Base-by-base conservation (phyloP, 2,888 invertebrate genomes). In the Hydroisotoma schaefferi region DNA sequence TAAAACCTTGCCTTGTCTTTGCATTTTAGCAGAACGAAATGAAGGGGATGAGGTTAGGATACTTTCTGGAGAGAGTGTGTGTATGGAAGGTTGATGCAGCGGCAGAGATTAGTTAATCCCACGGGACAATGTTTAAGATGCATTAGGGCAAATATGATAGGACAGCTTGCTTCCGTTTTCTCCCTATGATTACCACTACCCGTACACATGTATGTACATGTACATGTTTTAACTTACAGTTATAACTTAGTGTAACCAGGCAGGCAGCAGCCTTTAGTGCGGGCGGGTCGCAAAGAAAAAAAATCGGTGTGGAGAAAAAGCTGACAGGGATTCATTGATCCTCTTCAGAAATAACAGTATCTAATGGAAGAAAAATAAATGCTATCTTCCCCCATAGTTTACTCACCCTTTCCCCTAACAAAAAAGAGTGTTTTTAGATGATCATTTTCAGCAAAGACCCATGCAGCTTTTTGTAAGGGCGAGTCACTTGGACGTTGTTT, bases 61-160 rank as follows among this genome's bases (percentile, higher is more conserved):
- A n/a, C n/a, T n/a, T n/a, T n/a, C n/a, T n/a, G n/a, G n/a, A n/a
- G n/a, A n/a, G n/a, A n/a, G n/a, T n/a, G n/a, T n/a, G n/a, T n/a
- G n/a, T n/a, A n/a, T n/a, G n/a, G 33, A 33, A 8, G 33, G 33
- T 33, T 33, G 33, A n/a, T n/a, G 15, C 33, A 33, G 8, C 15
- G 33, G 8, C 33, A 33, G 22, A 37, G 53, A 53, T 53, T 53
- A 46, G 46, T 53, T 54, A 22, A 38, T 64, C 64, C 55, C 64
- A 26, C 6, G 64, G 58, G 64, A 61, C 22, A 28, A 38, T 48
- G 51, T 43, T 52, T 59, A 59, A 59, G 55, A 53, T 58, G 49
- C 60, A 52, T 58, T 58, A 58, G 58, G 55, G 51, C 55, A 61
- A 64, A 64, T 61, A 47, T 58, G 58, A 64, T 53, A 25, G 57